A percentile compares a stretch with the other conserved stretches of the same genome.
phyloP scores from a whole-genome alignment of 2,797 vertebrate genomes.

The Mormyrops attenuatus region DNA sequence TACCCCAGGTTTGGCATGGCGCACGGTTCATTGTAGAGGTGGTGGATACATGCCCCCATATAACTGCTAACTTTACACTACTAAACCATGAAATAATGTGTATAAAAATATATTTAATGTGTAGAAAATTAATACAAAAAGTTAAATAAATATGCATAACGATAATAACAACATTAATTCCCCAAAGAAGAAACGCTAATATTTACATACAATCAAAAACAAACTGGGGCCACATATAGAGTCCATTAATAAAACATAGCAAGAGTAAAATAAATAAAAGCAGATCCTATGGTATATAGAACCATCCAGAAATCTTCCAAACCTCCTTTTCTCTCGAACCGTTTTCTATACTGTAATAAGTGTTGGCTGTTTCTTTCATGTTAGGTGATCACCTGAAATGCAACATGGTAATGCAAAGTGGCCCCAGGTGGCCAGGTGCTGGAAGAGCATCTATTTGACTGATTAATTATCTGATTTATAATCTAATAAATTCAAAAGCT shows the following conservation, averaged over 20 bases:
- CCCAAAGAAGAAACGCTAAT: constrained; percentile 15
- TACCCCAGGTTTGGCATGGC: not conserved
- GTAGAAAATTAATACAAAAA: constrained; percentile 22
- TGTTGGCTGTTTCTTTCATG: not conserved
- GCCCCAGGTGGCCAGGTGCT: not conserved
- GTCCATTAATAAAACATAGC: not conserved
- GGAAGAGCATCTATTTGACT: not conserved
- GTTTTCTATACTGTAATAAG: not conserved
- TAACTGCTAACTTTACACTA: not conserved
- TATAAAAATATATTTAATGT: constrained; percentile 28
- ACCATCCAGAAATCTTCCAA: not conserved
- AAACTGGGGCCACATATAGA: not conserved
- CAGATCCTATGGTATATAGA: not conserved
- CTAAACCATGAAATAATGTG: not conserved
- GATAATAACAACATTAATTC: not conserved
- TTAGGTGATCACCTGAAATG: not conserved
- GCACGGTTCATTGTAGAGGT: not conserved
- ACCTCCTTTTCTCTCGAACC: not conserved
- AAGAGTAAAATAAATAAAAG: constrained; percentile 4
- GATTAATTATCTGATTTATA: not conserved
- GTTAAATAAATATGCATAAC: constrained; percentile 20
- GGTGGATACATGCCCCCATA: not conserved
- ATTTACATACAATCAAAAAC: constrained; percentile 21
- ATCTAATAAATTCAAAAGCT: not conserved
- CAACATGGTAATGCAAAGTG: not conserved